Conservation (phyloP, 2,888 invertebrate species). For the Himalopsyche anomala region DNA sequence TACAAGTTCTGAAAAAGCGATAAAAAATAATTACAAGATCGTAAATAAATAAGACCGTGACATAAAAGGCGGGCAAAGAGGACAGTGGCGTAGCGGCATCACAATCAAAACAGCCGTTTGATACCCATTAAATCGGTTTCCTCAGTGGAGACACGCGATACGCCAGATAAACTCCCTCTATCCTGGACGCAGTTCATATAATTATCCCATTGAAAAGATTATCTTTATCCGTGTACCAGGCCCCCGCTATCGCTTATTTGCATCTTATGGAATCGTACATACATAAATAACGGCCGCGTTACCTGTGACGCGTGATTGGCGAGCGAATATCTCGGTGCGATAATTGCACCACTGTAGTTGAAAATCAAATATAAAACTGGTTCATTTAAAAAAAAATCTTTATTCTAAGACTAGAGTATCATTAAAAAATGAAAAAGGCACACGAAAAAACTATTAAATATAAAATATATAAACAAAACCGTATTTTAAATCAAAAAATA, state of each 20-base stretch:
- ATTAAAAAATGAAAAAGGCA: no score
- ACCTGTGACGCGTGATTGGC: constrained; percentile 48
- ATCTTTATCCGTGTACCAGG: constrained; percentile 55
- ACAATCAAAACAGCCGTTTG: constrained; percentile 39
- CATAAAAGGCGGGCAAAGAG: constrained; percentile 14
- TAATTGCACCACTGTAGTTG: no score
- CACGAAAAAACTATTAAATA: no score
- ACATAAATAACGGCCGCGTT: constrained; percentile 51
- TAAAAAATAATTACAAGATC: constrained; percentile 39
- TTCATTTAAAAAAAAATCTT: no score
- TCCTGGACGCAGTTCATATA: constrained; percentile 54
- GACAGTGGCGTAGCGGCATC: neutral
- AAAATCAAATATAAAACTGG: no score
- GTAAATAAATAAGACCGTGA: constrained; percentile 32
- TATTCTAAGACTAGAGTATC: no score
- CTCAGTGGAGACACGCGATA: constrained; percentile 37
- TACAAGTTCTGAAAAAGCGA: neutral
- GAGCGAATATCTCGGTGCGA: neutral
- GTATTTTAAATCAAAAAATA: no score
- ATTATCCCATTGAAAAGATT: constrained; percentile 65
- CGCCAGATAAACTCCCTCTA: constrained; percentile 42
- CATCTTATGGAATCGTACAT: constrained; percentile 51
- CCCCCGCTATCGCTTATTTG: constrained; percentile 56
- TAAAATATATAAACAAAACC: no score
- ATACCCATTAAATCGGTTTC: constrained; percentile 55